Evolutionary conservation across 2,888 invertebrate species (phyloP).

Genomic region (Ennomos erosarius): DNA sequence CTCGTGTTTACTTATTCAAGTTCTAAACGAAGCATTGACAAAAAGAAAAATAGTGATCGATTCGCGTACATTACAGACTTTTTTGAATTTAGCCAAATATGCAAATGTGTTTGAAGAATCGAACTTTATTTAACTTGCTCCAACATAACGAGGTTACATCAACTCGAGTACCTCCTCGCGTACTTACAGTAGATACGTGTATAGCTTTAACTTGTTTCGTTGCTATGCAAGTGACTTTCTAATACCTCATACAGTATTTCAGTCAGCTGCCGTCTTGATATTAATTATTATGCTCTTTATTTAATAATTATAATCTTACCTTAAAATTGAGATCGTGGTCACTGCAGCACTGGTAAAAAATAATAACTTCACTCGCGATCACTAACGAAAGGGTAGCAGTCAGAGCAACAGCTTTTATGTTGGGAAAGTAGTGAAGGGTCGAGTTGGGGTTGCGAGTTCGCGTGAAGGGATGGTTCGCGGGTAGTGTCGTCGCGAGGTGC

Average conservation of each 20-base stretch:
- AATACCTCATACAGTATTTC: slow-evolving; percentile 69
- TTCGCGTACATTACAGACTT: slow-evolving; percentile 39
- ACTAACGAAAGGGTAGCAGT: slow-evolving; percentile 47
- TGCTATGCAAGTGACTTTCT: slow-evolving; percentile 80
- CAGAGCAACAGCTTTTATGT: slow-evolving; percentile 22
- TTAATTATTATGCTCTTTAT: slow-evolving; percentile 17
- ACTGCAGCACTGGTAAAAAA: slow-evolving; percentile 64
- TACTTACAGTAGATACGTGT: slow-evolving; percentile 66
- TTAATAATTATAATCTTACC: slow-evolving; percentile 56
- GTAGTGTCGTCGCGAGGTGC: slow-evolving; percentile 47
- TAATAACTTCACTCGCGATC: slow-evolving; percentile 75
- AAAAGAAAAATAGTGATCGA: slow-evolving; percentile 43
- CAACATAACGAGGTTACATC: slow-evolving; percentile 75
- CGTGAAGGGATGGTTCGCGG: slow-evolving; percentile 44
- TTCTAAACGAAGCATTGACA: slow-evolving; percentile 10
- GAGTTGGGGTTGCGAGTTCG: slow-evolving; percentile 22
- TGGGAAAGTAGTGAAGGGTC: slow-evolving; percentile 44
- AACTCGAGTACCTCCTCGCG: slow-evolving; percentile 69
- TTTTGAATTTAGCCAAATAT: slow-evolving; percentile 45
- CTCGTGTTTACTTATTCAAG: slow-evolving; percentile 14
- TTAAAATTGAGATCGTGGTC: slow-evolving; percentile 67
- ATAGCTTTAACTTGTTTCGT: slow-evolving; percentile 75
- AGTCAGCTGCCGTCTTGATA: slow-evolving; percentile 32
- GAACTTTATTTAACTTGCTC: slow-evolving; percentile 66
- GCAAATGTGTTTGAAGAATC: slow-evolving; percentile 58